These are phyloP conservation scores for Muscidifurax raptorellus DNA, from an alignment of 1,140 invertebrate genomes.

Conservation along the genomic window DNA sequence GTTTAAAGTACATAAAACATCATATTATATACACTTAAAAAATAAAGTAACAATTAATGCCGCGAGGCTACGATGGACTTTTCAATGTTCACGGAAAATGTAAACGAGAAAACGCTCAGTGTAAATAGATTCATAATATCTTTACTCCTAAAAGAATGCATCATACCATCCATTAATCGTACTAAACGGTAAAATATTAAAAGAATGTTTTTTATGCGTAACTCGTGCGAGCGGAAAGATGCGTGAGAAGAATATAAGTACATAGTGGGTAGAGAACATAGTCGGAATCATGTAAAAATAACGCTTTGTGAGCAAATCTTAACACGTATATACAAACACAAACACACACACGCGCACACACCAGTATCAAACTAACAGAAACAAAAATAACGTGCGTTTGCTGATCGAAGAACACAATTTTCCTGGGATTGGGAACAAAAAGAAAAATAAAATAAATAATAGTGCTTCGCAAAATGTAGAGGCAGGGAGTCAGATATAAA, in stretches of 20 bases:
- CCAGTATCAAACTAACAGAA: constrained; percentile 31
- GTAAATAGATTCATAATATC: constrained; percentile 51
- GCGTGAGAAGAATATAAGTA: background rate
- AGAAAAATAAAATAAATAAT: constrained; percentile 16
- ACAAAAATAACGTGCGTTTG: constrained; percentile 17
- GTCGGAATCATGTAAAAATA: background rate
- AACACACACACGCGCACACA: background rate
- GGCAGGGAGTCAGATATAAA: background rate
- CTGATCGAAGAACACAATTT: constrained; percentile 37
- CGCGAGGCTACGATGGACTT: constrained; percentile 33
- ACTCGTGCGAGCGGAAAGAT: constrained; percentile 16
- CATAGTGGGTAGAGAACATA: background rate
- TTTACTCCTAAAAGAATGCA: constrained; percentile 53
- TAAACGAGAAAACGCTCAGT: constrained; percentile 29
- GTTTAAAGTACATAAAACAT: constrained; percentile 36
- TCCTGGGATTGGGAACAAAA: constrained; percentile 41
- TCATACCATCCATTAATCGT: constrained; percentile 55
- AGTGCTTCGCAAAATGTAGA: constrained; percentile 46
- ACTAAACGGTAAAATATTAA: constrained; percentile 46
- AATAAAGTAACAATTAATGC: constrained; percentile 29
- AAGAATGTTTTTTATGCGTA: constrained; percentile 49
- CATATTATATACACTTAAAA: constrained; percentile 27
- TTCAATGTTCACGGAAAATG: constrained; percentile 27
- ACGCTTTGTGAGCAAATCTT: constrained; percentile 22
- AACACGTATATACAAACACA: background rate